Base-by-base conservation (phyloP, 2,113 vertebrate species). In the Ammodytes marinus region DNA sequence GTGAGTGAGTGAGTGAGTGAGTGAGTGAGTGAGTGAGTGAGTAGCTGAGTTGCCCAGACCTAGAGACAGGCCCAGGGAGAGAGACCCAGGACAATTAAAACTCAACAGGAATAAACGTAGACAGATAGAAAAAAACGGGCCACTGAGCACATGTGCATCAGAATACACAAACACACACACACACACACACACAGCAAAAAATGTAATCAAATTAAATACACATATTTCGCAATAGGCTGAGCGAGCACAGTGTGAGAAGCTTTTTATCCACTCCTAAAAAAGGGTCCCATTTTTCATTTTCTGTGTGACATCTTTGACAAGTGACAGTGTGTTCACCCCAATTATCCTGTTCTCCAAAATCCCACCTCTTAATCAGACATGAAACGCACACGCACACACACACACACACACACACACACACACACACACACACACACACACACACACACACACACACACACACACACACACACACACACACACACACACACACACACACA, bases 1-100 rank as follows among this genome's bases (percentile, higher is more conserved):
- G 27, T 27, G 27, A 27, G 27, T 27, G 27, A 27, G 27, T 27
- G 27, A 27, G 27, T 27, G 27, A 27, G 27, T 27, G 27, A 27
- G 27, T 27, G 27, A 27, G 27, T 27, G 27, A 27, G 55, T 55
- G 55, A 55, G 46, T 43, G 79, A 69, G 73, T 40, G 68, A 66
- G 80, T 37, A 74, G 64, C 46, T 35, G 71, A 60, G 64, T 45
- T 27, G 70, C 40, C 73, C 57, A 75, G 37, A 69, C 54, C 89
- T 83, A 10, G 61, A 82, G 87, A 77, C 79, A 47, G 77, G 78
- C 64, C 79, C 63, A 69, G 73, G 55, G 77, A 86, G 81, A 67
- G 71, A 80, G 55, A 83, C 66, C 70, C 13, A 35, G 73, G 82
- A 89, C 80, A 93, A 89, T 89, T 90, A 85, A 88, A 92, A 80